A percentile compares a stretch with the other conserved stretches of the same genome.
Evolutionary conservation across 2,888 invertebrate genomes (phyloP).

Genomic region (Anaspis maculata): DNA sequence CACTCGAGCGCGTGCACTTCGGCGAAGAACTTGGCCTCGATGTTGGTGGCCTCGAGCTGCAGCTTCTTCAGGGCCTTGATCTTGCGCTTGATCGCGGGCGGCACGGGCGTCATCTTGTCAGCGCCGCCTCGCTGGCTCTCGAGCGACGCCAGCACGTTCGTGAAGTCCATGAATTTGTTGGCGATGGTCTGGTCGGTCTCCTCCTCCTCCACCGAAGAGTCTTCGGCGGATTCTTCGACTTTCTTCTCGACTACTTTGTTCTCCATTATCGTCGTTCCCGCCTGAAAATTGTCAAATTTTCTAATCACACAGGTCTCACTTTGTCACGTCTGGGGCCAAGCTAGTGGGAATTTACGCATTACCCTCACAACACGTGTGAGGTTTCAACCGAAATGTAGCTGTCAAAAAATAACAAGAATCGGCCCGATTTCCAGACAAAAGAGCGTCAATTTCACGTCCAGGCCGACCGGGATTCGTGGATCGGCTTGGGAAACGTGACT

Average conservation of each 20-base stretch:
- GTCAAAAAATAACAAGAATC: conserved; percentile 7
- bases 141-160: conserved; percentile 52
- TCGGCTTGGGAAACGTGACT: background rate
- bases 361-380: conserved; percentile 10
- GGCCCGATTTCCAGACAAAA: conserved; percentile 1
- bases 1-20: conserved; percentile 91
- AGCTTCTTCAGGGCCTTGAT: conserved; percentile 79
- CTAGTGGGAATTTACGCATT: conserved; percentile 1
- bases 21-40: conserved; percentile 89
- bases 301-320: no score
- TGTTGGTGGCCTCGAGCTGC: conserved; percentile 73
- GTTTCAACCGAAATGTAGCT: conserved; percentile 6
- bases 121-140: conserved; percentile 52
- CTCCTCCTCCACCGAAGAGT: conserved; percentile 58
- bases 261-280: no score
- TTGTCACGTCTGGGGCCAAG: no score
- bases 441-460: conserved; percentile 6
- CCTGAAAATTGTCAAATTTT: no score
- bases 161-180: conserved; percentile 38
- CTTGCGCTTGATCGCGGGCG: conserved; percentile 69
- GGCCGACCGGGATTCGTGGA: conserved; percentile 7
- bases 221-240: conserved; percentile 56
- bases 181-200: conserved; percentile 41
- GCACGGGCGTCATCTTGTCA: conserved; percentile 55
- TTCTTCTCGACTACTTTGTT: conserved; percentile 17